Evolutionary conservation across 2,797 vertebrate genomes (phyloP), one percentile per base, ranked within the genome.

Genomic region (Phoeniculus purpureus): DNA sequence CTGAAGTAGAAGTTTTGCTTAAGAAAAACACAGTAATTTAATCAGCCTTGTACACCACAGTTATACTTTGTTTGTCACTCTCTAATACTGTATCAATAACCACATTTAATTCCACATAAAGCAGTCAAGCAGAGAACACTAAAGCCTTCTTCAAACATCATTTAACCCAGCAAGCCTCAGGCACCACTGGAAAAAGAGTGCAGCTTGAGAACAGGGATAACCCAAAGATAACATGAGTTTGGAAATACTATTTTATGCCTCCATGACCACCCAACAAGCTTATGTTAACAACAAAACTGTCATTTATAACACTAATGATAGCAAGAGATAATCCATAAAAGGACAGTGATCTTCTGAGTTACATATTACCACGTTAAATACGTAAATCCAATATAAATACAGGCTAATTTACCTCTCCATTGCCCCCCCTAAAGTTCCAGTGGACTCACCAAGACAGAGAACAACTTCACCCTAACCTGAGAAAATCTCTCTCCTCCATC

Each of bases 131-230:
- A 92, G 77, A 15, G 85, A 95, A 94, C 3, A 15, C 81, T 88
- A 91, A 94, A 94, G 68, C 72, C 31, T 92, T 87, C 67, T 92
- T 90, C 89, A 96, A 85, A 96, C 70, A 89, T 72, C 81, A 83
- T 94, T 96, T 96, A 94, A 94, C 84, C 52, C 93, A 96, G 92
- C 78, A 94, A 96, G 92, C 87, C 80, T 86, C 89, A 94, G 85
- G 67, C 78, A 77, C 47, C 56, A 40, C 67, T 78, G 58, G 50
- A 72, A 81, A 88, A 91, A 87, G 59, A 31, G 40, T 73, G 70
- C 20, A 61, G 45, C 67, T 73, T 1, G 3, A 89, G 84, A 92
- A 84, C 7, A 68, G 15, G n/a, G 34, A 85, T 93, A 94, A 89
- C 59, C 72, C 51, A 66, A 71, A 82, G 73, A 70, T 8, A 80